Conservation (phyloP, 2,797 vertebrate species). For the Thalassophryne amazonica region DNA sequence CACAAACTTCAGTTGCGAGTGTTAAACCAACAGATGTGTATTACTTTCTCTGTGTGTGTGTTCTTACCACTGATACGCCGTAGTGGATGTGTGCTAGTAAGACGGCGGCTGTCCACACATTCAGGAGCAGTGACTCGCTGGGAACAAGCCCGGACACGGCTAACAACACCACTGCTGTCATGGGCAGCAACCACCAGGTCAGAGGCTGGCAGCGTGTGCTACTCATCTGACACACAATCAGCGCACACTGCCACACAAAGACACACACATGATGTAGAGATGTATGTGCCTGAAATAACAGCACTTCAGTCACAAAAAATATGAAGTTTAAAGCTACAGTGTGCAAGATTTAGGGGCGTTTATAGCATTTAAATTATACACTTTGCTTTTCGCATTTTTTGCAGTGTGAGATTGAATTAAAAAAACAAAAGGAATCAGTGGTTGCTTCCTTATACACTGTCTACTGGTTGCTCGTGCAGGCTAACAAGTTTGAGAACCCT, state of each 20-base stretch:
- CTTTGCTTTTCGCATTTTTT: too few species aligned
- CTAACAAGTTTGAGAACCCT: too few species aligned
- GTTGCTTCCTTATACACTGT: too few species aligned
- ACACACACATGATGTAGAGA: constrained; percentile 1
- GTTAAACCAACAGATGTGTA: not conserved
- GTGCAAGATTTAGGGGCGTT: too few species aligned
- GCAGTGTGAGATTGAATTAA: too few species aligned
- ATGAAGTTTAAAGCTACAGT: too few species aligned
- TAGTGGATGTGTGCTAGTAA: constrained; percentile 92
- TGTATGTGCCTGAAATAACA: not conserved
- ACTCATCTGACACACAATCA: constrained; percentile 99
- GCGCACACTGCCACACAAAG: constrained; percentile 83
- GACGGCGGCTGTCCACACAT: constrained; percentile 79
- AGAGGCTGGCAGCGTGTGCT: constrained; percentile 91
- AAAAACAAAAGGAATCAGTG: too few species aligned
- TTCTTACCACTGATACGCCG: constrained; percentile 90
- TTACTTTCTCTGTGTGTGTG: not conserved
- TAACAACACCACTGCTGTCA: constrained; percentile 74
- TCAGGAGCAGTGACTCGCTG: constrained; percentile 81
- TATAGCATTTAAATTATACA: too few species aligned
- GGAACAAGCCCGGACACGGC: constrained; percentile 67
- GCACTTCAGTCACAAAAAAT: too few species aligned
- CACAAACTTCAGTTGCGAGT: too few species aligned
- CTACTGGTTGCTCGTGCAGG: too few species aligned
- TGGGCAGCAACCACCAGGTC: constrained; percentile 89